phyloP scores from a whole-genome alignment of 2,113 vertebrate species.

The Paedocypris sp. region DNA sequence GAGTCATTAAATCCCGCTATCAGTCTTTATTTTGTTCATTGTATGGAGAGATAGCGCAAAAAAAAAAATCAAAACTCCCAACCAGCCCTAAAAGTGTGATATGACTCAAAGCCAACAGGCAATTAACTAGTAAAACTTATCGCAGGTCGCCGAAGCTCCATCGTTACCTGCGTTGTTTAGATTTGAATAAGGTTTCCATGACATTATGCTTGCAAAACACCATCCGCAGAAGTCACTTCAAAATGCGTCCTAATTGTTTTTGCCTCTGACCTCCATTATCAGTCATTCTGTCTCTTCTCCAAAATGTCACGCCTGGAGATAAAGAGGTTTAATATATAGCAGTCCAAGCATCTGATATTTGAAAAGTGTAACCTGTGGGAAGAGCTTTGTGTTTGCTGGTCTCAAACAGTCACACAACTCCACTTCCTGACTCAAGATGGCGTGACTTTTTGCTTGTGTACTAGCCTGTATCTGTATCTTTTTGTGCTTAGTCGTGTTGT shows the following conservation, averaged over 20 bases:
- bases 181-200: neutral
- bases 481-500: too few relatives aligned
- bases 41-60: too few relatives aligned
- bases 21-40: too few relatives aligned
- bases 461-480: too few relatives aligned
- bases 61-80: neutral
- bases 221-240: neutral
- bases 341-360: constrained; percentile 50
- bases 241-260: neutral
- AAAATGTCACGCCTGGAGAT: neutral
- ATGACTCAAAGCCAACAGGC: neutral
- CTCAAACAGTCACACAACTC: too few relatives aligned
- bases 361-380: constrained; percentile 29
- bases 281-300: neutral
- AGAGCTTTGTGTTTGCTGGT: too few relatives aligned
- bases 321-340: constrained; percentile 49
- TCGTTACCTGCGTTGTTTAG: neutral
- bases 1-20: too few relatives aligned
- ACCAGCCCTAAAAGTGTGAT: neutral
- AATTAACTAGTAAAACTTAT: constrained; percentile 7
- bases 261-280: neutral
- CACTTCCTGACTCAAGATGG: too few relatives aligned
- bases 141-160: neutral
- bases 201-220: too few relatives aligned
- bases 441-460: too few relatives aligned